A percentile compares a stretch with the other conserved stretches of the same genome.
Conservation (phyloP, 2,888 invertebrate genomes). For the Nesidiocoris tenuis region DNA sequence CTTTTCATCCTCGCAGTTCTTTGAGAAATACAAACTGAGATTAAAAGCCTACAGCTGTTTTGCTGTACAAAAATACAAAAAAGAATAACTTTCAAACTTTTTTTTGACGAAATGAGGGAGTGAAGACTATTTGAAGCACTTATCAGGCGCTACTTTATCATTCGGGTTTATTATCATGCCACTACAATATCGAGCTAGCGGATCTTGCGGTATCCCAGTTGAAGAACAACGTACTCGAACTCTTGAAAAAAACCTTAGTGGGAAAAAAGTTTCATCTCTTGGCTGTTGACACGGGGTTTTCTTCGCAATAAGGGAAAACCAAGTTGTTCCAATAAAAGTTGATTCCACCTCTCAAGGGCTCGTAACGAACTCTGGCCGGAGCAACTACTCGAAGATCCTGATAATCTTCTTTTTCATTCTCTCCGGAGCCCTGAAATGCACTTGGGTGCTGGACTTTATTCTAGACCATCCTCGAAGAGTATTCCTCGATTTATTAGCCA, state of each 20-base stretch:
- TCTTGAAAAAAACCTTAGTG: too few relatives aligned
- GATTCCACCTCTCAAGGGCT: not conserved
- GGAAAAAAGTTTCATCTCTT: not conserved
- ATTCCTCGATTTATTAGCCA: too few relatives aligned
- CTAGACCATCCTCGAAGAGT: too few relatives aligned
- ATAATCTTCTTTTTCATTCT: not conserved
- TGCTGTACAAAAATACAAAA: not conserved
- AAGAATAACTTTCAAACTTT: too few relatives aligned
- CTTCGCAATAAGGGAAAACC: not conserved
- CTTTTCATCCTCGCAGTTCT: not conserved
- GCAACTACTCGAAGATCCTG: not conserved
- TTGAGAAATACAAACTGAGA: not conserved
- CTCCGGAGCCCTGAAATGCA: not conserved
- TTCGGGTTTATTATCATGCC: too few relatives aligned
- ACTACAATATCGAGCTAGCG: too few relatives aligned
- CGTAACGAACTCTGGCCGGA: not conserved
- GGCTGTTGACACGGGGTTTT: not conserved
- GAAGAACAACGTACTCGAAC: too few relatives aligned
- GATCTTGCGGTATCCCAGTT: too few relatives aligned
- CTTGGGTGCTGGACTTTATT: too few relatives aligned
- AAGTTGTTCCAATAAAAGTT: not conserved
- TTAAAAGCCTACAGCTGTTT: conserved; percentile 10
- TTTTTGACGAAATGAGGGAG: too few relatives aligned
- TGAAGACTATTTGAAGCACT: too few relatives aligned
- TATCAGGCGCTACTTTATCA: too few relatives aligned